A percentile compares a stretch with the other conserved stretches of the same genome.
Evolutionary conservation across 1,140 invertebrate species (phyloP).

Genomic region (Cydia strobilella): DNA sequence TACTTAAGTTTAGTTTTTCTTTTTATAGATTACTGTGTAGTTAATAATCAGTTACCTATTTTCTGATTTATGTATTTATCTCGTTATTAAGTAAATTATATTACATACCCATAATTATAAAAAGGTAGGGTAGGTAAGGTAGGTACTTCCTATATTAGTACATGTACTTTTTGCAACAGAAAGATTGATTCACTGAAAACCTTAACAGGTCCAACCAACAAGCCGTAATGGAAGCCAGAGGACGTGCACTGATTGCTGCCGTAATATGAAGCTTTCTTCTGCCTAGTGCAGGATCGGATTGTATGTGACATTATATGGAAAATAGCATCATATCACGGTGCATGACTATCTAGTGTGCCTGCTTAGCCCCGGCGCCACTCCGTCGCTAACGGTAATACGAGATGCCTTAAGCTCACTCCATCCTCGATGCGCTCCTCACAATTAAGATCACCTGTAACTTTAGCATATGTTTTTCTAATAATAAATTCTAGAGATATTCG

Average conservation of each 20-base stretch:
- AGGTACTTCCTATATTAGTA: too few species aligned
- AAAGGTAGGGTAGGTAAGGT: too few species aligned
- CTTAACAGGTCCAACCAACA: background rate
- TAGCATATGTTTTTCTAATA: background rate
- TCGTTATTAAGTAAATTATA: too few species aligned
- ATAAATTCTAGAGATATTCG: background rate
- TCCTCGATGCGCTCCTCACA: constrained; percentile 41
- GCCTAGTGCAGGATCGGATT: constrained; percentile 17
- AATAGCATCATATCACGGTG: constrained; percentile 21
- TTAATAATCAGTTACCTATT: background rate
- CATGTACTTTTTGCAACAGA: too few species aligned
- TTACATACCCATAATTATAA: too few species aligned
- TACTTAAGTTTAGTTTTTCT: too few species aligned
- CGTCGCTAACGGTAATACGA: constrained; percentile 71
- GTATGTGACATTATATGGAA: constrained; percentile 22
- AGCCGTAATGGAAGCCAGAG: background rate
- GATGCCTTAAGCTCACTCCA: constrained; percentile 59
- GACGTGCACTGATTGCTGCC: constrained; percentile 18
- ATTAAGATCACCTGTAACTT: constrained; percentile 33
- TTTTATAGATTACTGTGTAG: background rate
- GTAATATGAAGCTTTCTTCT: constrained; percentile 12
- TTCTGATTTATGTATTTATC: too few species aligned
- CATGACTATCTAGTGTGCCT: constrained; percentile 27
- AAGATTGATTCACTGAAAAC: background rate
- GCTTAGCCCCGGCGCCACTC: constrained; percentile 49